A percentile compares a stretch with the other conserved stretches of the same genome.
These are phyloP conservation scores for Parnassius glacialis DNA, from an alignment of 2,888 invertebrate genomes.

Conservation along the genomic window DNA sequence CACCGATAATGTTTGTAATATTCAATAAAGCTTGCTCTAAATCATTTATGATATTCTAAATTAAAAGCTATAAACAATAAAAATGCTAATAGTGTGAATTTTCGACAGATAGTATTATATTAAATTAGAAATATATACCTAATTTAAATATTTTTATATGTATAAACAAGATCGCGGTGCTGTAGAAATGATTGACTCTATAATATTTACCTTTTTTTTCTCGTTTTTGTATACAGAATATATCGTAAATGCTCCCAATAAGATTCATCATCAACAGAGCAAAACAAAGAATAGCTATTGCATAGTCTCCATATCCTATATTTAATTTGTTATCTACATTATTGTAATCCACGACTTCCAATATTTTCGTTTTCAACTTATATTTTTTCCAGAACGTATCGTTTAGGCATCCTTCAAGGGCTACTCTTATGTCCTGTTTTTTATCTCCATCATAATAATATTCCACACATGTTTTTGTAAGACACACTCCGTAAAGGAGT, in stretches of 20 bases:
- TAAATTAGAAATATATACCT: too few relatives aligned
- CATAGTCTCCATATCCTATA: conserved; percentile 48
- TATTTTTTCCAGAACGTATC: conserved; percentile 50
- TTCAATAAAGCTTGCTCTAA: too few relatives aligned
- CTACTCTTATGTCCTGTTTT: conserved; percentile 28
- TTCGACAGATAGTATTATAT: too few relatives aligned
- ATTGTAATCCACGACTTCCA: conserved; percentile 46
- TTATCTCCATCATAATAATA: conserved; percentile 29
- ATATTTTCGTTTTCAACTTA: conserved; percentile 46
- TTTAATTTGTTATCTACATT: conserved; percentile 38
- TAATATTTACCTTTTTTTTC: conserved; percentile 26
- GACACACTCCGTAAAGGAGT: conserved; percentile 38
- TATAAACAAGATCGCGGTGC: too few relatives aligned
- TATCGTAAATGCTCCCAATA: conserved; percentile 56
- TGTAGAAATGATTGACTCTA: neutral
- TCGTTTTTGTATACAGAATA: conserved; percentile 8
- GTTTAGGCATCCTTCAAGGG: conserved; percentile 44
- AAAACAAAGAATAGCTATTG: conserved; percentile 47
- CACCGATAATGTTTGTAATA: too few relatives aligned
- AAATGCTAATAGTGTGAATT: too few relatives aligned
- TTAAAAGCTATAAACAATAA: too few relatives aligned
- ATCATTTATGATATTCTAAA: too few relatives aligned
- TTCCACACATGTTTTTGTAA: conserved; percentile 35
- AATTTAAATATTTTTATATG: too few relatives aligned
- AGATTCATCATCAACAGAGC: conserved; percentile 50